These are phyloP conservation scores for Drosophila parabipectinata DNA, from an alignment of 1,140 invertebrate genomes.

Conservation along the genomic window DNA sequence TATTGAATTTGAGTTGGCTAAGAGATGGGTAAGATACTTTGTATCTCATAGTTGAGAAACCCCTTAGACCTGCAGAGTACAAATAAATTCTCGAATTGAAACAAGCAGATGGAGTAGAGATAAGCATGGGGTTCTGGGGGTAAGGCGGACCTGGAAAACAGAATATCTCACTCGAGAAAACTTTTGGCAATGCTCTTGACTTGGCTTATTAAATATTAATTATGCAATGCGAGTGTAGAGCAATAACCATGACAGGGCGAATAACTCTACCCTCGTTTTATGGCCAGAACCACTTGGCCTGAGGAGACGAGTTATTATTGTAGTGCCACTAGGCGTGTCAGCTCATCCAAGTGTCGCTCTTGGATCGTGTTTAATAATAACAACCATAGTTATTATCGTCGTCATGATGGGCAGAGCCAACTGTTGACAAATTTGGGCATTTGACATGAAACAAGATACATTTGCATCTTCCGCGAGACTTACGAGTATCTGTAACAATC, in stretches of 20 bases:
- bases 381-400: constrained; percentile 18
- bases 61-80: background rate
- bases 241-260: constrained; percentile 44
- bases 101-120: constrained; percentile 1
- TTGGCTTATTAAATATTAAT: constrained; percentile 80
- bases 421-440: constrained; percentile 48
- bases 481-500: constrained; percentile 31
- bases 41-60: background rate
- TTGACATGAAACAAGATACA: constrained; percentile 53
- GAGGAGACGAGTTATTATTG: constrained; percentile 28
- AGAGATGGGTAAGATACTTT: no score
- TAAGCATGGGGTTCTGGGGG: background rate
- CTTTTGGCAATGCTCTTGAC: constrained; percentile 42
- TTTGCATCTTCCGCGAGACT: constrained; percentile 28
- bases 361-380: constrained; percentile 16
- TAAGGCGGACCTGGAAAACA: background rate
- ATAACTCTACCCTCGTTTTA: constrained; percentile 41
- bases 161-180: constrained; percentile 29
- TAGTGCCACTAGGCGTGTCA: constrained; percentile 72
- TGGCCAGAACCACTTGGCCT: constrained; percentile 67
- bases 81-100: constrained; percentile 4
- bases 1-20: no score
- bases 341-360: constrained; percentile 43
- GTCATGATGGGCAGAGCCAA: constrained; percentile 7
- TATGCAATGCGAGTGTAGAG: constrained; percentile 44